Evolutionary conservation across 2,797 vertebrate genomes (phyloP).

Genomic region (Sebastes glaucus): DNA sequence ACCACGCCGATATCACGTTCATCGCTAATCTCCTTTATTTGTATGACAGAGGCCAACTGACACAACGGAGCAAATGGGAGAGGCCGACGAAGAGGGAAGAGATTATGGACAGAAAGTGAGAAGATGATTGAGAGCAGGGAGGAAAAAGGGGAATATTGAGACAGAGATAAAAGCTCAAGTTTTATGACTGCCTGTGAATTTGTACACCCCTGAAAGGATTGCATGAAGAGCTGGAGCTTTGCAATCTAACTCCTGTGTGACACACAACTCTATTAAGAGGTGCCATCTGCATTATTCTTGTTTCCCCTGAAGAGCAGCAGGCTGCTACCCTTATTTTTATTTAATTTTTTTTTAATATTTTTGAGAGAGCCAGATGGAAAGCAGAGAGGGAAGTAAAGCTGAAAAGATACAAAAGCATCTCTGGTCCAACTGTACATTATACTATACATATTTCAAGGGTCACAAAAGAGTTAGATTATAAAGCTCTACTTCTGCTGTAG

Average conservation of each 20-base stretch:
- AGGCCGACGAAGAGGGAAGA: not conserved
- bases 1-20: conserved; percentile 37
- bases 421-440: not conserved
- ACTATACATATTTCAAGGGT: not conserved
- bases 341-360: not conserved
- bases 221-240: not conserved
- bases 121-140: conserved; percentile 28
- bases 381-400: conserved; percentile 9
- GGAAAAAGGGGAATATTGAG: conserved; percentile 4
- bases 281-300: not conserved
- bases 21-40: conserved; percentile 1
- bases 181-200: conserved; percentile 14
- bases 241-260: conserved; percentile 7
- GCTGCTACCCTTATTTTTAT: not conserved
- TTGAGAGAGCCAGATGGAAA: conserved; percentile 1
- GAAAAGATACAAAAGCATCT: not conserved
- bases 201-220: not conserved
- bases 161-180: conserved; percentile 27
- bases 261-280: not conserved
- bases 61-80: conserved; percentile 23
- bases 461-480: not conserved
- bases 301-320: not conserved
- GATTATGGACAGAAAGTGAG: conserved; percentile 41
- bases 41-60: conserved; percentile 6
- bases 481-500: not conserved